Percentiles rank a stretch among this genome's conserved stretches.
These are phyloP conservation scores for Venusia cambrica DNA, from an alignment of 2,888 invertebrate genomes.

Conservation along the genomic window DNA sequence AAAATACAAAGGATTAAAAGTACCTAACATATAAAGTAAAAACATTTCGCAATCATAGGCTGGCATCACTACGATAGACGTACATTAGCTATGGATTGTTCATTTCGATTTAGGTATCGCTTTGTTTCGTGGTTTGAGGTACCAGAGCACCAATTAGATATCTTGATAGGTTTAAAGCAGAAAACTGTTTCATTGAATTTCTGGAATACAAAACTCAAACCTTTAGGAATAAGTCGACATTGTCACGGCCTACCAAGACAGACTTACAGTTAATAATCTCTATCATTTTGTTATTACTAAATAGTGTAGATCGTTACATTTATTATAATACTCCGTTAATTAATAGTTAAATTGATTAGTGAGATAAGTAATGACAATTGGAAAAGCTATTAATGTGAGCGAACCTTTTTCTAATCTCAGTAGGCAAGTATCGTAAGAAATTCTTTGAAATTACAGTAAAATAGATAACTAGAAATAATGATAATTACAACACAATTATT, in stretches of 20 bases:
- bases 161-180: too few species aligned
- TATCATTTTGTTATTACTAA: conserved; percentile 25
- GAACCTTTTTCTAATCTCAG: conserved; percentile 13
- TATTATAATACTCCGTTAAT: conserved; percentile 45
- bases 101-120: too few species aligned
- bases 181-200: too few species aligned
- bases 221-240: too few species aligned
- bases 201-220: too few species aligned
- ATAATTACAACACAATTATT: conserved; percentile 21
- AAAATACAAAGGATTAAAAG: too few species aligned
- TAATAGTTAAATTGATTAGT: conserved; percentile 52
- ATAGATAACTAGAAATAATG: conserved; percentile 7
- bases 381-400: conserved; percentile 34
- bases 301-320: conserved; percentile 48
- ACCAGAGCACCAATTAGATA: too few species aligned
- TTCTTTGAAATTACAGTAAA: conserved; percentile 9
- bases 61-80: too few species aligned
- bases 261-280: conserved; percentile 29
- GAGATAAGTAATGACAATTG: conserved; percentile 52
- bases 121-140: too few species aligned
- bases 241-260: conserved; percentile 68
- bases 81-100: too few species aligned
- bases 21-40: too few species aligned
- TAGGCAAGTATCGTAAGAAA: conserved; percentile 14
- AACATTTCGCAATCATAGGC: too few species aligned